These are phyloP conservation scores for Hofmannophila pseudospretella DNA, from an alignment of 2,888 invertebrate species.

Conservation along the genomic window DNA sequence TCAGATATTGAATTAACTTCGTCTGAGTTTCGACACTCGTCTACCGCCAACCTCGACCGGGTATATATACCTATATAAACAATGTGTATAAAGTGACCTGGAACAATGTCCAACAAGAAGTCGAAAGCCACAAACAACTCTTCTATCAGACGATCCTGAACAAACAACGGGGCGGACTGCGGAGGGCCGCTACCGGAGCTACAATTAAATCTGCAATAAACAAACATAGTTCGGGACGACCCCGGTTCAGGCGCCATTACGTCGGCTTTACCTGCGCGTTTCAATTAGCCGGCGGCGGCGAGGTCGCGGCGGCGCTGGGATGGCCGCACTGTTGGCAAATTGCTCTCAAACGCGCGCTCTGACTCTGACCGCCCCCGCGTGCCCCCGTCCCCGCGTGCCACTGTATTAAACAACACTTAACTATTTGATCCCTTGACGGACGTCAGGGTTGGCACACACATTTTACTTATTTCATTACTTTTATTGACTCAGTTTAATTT, in stretches of 20 bases:
- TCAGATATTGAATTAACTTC: too few relatives aligned
- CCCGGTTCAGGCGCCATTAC: slow-evolving; percentile 6
- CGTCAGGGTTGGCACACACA: not conserved
- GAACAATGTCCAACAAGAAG: too few relatives aligned
- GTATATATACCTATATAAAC: too few relatives aligned
- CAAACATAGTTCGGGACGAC: slow-evolving; percentile 11
- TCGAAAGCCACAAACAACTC: too few relatives aligned
- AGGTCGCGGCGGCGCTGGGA: not conserved
- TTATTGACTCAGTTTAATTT: too few relatives aligned
- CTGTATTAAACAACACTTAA: not conserved
- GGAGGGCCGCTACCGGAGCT: not conserved
- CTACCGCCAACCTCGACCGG: too few relatives aligned
- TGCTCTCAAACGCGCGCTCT: not conserved
- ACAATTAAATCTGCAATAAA: slow-evolving; percentile 10
- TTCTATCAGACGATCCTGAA: too few relatives aligned
- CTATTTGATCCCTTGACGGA: not conserved
- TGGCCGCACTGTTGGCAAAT: too few relatives aligned
- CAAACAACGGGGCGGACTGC: too few relatives aligned
- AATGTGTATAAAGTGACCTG: too few relatives aligned
- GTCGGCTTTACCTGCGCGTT: slow-evolving; percentile 6
- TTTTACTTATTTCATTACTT: too few relatives aligned
- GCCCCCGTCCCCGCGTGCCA: not conserved
- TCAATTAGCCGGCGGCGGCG: slow-evolving; percentile 3
- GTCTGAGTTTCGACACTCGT: too few relatives aligned
- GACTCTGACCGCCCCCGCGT: not conserved